These are phyloP conservation scores for Poeciliopsis prolifica DNA, from an alignment of 2,113 vertebrate genomes.

Conservation along the genomic window DNA sequence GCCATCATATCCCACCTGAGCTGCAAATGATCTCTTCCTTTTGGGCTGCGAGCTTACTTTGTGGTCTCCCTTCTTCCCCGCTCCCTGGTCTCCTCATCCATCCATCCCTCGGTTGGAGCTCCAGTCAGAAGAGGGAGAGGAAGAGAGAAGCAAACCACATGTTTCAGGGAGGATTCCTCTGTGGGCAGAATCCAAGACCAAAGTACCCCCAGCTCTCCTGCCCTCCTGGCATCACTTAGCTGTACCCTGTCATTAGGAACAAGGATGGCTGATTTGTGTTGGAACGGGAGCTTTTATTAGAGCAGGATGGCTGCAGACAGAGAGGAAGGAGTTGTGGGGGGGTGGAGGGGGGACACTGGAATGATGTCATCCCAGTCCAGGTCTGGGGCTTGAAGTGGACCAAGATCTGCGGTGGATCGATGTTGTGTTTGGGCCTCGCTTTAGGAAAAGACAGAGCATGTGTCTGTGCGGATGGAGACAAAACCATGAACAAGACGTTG, in stretches of 20 bases:
- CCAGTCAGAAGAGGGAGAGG: slow-evolving; percentile 55
- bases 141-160: slow-evolving; percentile 70
- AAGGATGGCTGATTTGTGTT: slow-evolving; percentile 72
- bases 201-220: slow-evolving; percentile 71
- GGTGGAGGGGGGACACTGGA: slow-evolving; percentile 21
- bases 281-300: slow-evolving; percentile 72
- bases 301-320: slow-evolving; percentile 46
- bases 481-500: slow-evolving; percentile 32
- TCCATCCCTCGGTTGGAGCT: slow-evolving; percentile 54
- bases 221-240: slow-evolving; percentile 75
- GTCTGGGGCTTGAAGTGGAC: slow-evolving; percentile 63
- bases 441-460: slow-evolving; percentile 33
- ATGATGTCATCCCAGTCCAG: slow-evolving; percentile 78
- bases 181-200: slow-evolving; percentile 72
- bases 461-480: slow-evolving; percentile 24
- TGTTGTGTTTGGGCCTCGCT: slow-evolving; percentile 59
- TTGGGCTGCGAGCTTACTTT: slow-evolving; percentile 61
- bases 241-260: slow-evolving; percentile 79
- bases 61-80: slow-evolving; percentile 52
- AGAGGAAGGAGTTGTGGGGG: not conserved
- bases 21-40: slow-evolving; percentile 54
- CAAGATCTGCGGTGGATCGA: slow-evolving; percentile 44
- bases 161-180: slow-evolving; percentile 73
- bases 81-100: slow-evolving; percentile 50
- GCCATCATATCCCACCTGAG: slow-evolving; percentile 67